Evolutionary conservation across 2,797 vertebrate species (phyloP), one percentile per base, ranked within the genome.

Genomic region (Etheostoma nigrum): DNA sequence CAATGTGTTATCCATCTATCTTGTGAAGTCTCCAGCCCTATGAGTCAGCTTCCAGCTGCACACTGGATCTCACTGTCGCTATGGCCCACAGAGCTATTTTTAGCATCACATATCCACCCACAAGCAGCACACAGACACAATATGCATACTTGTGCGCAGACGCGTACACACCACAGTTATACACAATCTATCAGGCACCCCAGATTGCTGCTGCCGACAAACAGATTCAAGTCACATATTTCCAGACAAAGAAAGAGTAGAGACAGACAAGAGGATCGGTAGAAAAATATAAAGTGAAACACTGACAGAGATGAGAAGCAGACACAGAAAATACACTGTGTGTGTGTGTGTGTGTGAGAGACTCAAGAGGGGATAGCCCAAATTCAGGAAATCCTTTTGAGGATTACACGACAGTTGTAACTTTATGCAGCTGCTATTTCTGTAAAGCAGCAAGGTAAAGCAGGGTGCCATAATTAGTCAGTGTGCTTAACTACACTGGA

Each of bases 21-120:
- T 55, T 76, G 60, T 69, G 67, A 78, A 86, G 75, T 83, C 84
- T 89, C 84, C 68, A 82, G 76, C 79, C 40, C 62, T 75, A 61
- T 85, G 86, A 89, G 83, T 88, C 81, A 89, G 84, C 84, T 79
- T 86, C 67, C 74, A 92, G 86, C 81, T 81, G 75, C 79, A 88
- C 71, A 69, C 81, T 86, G 73, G 81, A 85, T 86, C 78, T 85
- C 79, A 67, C 77, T 86, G 86, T 90, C 82, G 59, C 87, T 76
- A 88, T 79, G 81, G 81, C 74, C 87, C 81, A 76, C n/a, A 8
- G 79, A 84, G 83, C 88, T 92, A 90, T 91, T 92, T 92, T 88
- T 90, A 92, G 90, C 70, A 86, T 67, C 72, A 69, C 68, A 83
- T 60, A 72, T 70, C 64, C 79, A 82, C 72, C 70, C 78, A 67